Percentiles rank a stretch among this genome's conserved stretches.
These are phyloP conservation scores for Pristionchus exspectatus DNA, from an alignment of 2,888 invertebrate genomes.

Conservation along the genomic window DNA sequence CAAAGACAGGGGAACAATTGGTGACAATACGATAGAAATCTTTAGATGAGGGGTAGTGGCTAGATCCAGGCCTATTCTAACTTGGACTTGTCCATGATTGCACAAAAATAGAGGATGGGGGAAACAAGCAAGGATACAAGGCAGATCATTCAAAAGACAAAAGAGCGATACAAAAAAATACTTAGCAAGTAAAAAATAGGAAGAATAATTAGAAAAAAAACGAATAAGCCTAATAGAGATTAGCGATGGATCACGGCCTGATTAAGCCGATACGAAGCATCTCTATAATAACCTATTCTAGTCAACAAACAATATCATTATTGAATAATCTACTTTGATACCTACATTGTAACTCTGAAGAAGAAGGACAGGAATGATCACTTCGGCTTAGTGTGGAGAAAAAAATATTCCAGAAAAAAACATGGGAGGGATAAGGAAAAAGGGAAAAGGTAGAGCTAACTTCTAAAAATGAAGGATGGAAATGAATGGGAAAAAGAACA, in stretches of 20 bases:
- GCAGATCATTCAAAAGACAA: not conserved
- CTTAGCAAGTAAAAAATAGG: conserved; percentile 42
- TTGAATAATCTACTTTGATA: conserved; percentile 26
- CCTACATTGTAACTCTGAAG: not conserved
- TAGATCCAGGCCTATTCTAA: not conserved
- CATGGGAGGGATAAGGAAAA: not conserved
- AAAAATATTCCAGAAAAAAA: not conserved
- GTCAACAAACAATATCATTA: not conserved
- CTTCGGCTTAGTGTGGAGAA: not conserved
- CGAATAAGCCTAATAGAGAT: conserved; percentile 12
- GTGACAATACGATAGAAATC: conserved; percentile 10
- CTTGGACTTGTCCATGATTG: not conserved
- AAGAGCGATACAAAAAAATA: not conserved
- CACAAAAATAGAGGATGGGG: not conserved
- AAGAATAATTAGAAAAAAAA: not conserved
- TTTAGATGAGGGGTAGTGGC: not conserved
- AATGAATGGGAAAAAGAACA: not conserved
- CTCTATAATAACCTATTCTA: conserved; percentile 5
- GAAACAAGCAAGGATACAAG: not conserved
- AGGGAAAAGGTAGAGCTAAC: not conserved
- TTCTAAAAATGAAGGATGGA: not conserved
- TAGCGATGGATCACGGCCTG: not conserved
- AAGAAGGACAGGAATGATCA: not conserved
- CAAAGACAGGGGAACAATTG: not conserved
- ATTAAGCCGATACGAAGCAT: conserved; percentile 24